Evolutionary conservation across 2,797 vertebrate genomes (phyloP), one percentile per base, ranked within the genome.

Genomic region (Arrhamphus sclerolepis): DNA sequence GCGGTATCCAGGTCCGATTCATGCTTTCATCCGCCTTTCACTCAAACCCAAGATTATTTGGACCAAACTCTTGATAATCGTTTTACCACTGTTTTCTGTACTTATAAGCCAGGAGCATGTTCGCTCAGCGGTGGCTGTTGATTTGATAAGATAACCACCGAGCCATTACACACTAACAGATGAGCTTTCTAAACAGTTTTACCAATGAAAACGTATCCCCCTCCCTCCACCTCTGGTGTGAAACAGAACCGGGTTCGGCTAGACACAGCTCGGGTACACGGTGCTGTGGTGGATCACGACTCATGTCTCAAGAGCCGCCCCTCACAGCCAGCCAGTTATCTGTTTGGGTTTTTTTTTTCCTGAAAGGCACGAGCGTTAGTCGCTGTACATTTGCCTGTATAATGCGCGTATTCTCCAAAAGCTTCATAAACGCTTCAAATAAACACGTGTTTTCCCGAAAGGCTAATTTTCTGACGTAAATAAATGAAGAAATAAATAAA

Each of bases 241-340:
- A 52, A 16, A n/a, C 40, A 2, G 22, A 42, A 43, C 21, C 62
- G 42, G 57, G 46, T 34, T 41, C 16, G 16, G 51, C 28, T 40
- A 66, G 62, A 63, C 65, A 24, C 54, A 14, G 61, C 70, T 67
- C 14, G 58, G 63, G 60, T 78, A 82, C 66, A 63, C 29, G 9
- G 75, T 57, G 72, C 75, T 38, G 34, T 14, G 14, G 70, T 16
- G 46, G 77, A 84, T 90, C 86, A 87, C 87, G 87, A 88, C 84
- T 89, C 84, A 81, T 77, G 82, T 86, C 81, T 79, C 70, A 17
- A 21, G 74, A 55, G 59, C 79, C 78, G 50, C 76, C 84, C 75
- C 74, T 44, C 48, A 16, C 16, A 1, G 9, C 8, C 29, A 4
- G 26, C 26, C 6, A 29, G 3, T 31, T 22, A 29, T 55, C 8